These are phyloP conservation scores for Priocnemis perturbator DNA, from an alignment of 2,888 invertebrate genomes.

Conservation along the genomic window DNA sequence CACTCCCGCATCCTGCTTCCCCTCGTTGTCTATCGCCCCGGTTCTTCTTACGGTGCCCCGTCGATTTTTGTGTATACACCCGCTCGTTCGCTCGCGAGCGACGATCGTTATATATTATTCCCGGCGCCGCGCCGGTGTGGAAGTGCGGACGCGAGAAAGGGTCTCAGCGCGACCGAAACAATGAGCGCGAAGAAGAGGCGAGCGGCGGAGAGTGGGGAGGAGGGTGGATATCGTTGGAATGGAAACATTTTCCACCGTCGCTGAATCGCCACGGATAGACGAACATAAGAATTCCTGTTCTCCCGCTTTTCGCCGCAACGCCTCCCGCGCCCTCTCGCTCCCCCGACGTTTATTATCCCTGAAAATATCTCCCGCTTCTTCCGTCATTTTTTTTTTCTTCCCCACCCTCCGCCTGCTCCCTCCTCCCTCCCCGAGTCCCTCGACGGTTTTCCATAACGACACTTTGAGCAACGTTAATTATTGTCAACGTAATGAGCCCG, in stretches of 20 bases:
- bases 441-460: constrained; percentile 57
- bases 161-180: constrained; percentile 20
- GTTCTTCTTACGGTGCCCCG: constrained; percentile 27
- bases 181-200: no score
- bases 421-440: constrained; percentile 9
- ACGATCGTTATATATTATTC: constrained; percentile 61
- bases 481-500: constrained; percentile 60
- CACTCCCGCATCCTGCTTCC: constrained; percentile 23
- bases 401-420: constrained; percentile 13
- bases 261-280: constrained; percentile 52
- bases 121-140: constrained; percentile 44
- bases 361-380: constrained; percentile 8
- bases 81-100: constrained; percentile 40
- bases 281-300: not conserved
- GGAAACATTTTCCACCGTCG: constrained; percentile 60
- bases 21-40: constrained; percentile 46
- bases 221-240: constrained; percentile 36
- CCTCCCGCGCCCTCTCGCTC: constrained; percentile 5
- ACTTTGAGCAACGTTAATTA: constrained; percentile 66
- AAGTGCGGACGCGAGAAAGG: constrained; percentile 34
- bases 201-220: no score
- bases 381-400: constrained; percentile 23
- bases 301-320: not conserved
- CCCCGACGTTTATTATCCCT: not conserved
- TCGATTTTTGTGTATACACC: constrained; percentile 15